Conservation (phyloP, 2,113 vertebrate genomes). For the Chrysochloris asiatica region DNA sequence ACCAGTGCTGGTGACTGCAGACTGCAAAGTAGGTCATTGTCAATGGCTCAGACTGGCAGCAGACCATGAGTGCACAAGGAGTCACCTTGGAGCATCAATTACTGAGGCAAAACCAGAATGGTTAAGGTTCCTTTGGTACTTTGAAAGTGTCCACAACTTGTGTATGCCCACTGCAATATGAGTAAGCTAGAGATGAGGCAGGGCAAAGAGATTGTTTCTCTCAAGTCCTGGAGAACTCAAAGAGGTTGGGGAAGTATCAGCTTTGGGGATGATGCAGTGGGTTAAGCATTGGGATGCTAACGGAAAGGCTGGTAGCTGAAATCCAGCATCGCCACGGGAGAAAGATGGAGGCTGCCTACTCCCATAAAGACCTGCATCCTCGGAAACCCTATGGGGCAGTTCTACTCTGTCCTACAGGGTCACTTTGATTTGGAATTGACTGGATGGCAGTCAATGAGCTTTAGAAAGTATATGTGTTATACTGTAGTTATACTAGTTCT, state of each 20-base stretch:
- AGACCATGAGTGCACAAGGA: not conserved
- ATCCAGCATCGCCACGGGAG: too few species aligned
- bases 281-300: too few species aligned
- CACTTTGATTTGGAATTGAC: too few species aligned
- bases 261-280: too few species aligned
- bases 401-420: too few species aligned
- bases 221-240: constrained; percentile 11
- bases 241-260: not conserved
- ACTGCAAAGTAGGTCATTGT: not conserved
- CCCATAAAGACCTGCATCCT: too few species aligned
- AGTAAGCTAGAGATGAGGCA: not conserved
- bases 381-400: too few species aligned
- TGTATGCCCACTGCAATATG: not conserved
- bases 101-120: not conserved
- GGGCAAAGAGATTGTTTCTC: not conserved
- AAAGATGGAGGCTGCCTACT: too few species aligned
- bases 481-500: too few species aligned
- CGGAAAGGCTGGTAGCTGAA: too few species aligned
- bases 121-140: not conserved
- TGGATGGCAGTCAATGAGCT: not conserved
- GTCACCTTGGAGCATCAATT: not conserved
- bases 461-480: not conserved
- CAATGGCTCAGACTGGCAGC: not conserved
- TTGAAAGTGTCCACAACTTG: not conserved
- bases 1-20: not conserved